Evolutionary conservation across 2,113 vertebrate genomes (phyloP).

Genomic region (Etia nguti): DNA sequence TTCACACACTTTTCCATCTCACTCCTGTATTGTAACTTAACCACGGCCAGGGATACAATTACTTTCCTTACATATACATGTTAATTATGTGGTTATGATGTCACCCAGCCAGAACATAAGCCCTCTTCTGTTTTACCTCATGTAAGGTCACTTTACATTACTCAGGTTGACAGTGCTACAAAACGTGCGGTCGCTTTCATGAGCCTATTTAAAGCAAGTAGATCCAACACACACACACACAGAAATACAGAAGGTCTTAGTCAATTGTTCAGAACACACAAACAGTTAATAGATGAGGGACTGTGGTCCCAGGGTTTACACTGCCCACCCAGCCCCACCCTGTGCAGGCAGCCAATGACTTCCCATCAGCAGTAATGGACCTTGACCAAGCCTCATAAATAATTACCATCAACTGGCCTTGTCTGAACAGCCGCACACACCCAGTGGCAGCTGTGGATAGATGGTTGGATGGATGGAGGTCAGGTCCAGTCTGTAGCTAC

Average conservation of each 20-base stretch:
- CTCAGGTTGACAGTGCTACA: background rate
- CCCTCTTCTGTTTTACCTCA: conserved; percentile 5
- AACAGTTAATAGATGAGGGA: conserved; percentile 45
- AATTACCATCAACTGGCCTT: conserved; percentile 68
- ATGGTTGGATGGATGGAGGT: background rate
- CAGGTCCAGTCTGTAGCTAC: background rate
- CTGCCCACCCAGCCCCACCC: conserved; percentile 24
- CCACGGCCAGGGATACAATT: background rate
- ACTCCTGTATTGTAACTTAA: background rate
- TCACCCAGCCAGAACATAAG: background rate
- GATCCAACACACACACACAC: background rate
- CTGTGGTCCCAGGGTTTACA: conserved; percentile 38
- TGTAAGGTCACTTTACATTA: background rate
- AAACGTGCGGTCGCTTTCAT: background rate
- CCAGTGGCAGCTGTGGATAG: conserved; percentile 14
- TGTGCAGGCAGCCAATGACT: conserved; percentile 51
- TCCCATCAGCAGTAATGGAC: conserved; percentile 73
- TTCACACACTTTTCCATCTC: background rate
- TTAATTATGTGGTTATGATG: conserved; percentile 5
- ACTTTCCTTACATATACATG: background rate
- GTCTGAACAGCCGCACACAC: conserved; percentile 43
- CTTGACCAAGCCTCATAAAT: conserved; percentile 72
- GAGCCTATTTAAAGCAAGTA: conserved; percentile 12
- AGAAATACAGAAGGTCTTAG: conserved; percentile 10
- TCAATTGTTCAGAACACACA: conserved; percentile 50